phyloP scores from a whole-genome alignment of 2,797 vertebrate species.

The Oreochromis grahami region DNA sequence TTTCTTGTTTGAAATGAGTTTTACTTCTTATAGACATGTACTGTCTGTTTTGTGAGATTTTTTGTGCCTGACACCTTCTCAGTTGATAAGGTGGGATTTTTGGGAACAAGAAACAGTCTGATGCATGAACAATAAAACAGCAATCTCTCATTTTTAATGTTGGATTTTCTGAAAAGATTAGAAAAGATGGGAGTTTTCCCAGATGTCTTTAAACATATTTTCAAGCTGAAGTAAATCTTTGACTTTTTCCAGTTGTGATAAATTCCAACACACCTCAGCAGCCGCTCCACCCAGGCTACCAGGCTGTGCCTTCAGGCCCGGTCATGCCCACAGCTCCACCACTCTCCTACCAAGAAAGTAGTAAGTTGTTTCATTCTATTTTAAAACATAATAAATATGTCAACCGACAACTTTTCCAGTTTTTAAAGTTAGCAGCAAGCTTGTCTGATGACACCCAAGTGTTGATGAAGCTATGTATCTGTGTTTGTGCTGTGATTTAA shows the following conservation, averaged over 20 bases:
- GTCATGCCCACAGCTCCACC: slow-evolving; percentile 31
- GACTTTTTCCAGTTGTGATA: slow-evolving; percentile 12
- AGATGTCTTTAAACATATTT: background rate
- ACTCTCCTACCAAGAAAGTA: slow-evolving; percentile 15
- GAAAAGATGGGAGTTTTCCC: background rate
- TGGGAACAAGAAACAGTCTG: background rate
- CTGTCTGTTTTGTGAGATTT: background rate
- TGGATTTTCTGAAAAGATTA: background rate
- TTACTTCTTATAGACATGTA: background rate
- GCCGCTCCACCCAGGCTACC: slow-evolving; percentile 50
- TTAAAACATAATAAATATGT: background rate
- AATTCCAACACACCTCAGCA: slow-evolving; percentile 2
- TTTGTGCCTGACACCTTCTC: background rate
- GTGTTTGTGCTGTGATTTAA: background rate
- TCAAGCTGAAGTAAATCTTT: background rate
- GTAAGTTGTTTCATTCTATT: slow-evolving; percentile 37
- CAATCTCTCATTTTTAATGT: background rate
- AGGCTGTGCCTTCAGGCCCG: slow-evolving; percentile 19
- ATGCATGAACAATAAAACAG: background rate
- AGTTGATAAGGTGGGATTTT: background rate
- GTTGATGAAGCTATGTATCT: background rate
- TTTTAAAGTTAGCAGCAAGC: background rate
- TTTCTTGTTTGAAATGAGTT: background rate
- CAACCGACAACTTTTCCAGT: accelerated
- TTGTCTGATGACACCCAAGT: background rate